Percentiles rank a stretch among this genome's conserved stretches.
phyloP scores from a whole-genome alignment of 2,888 invertebrate genomes.

The Malacosoma neustria region DNA sequence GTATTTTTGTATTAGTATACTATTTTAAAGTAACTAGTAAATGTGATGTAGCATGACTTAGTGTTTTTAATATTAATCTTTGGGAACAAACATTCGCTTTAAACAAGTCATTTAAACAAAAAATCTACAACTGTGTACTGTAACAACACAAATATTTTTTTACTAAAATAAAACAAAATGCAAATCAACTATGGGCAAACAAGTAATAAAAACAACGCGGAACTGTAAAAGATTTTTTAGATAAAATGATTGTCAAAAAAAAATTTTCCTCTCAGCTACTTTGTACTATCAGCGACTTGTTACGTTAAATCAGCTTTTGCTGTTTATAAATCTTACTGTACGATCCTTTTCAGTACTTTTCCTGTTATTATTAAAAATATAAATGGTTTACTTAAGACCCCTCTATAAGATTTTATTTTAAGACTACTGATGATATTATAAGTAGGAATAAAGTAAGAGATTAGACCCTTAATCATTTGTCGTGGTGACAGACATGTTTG shows the following conservation, averaged over 20 bases:
- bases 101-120: neutral
- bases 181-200: neutral
- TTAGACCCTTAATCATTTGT: too few relatives aligned
- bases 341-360: neutral
- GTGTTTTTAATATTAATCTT: neutral
- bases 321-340: neutral
- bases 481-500: too few relatives aligned
- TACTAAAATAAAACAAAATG: neutral
- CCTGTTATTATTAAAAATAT: neutral
- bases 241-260: neutral
- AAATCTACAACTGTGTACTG: too few relatives aligned
- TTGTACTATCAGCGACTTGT: neutral
- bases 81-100: neutral
- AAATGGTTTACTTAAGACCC: neutral
- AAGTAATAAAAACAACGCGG: neutral
- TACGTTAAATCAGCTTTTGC: neutral
- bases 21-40: too few relatives aligned
- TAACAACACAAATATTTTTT: neutral
- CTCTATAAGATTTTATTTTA: constrained; percentile 13
- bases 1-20: neutral
- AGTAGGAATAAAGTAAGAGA: too few relatives aligned
- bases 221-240: neutral
- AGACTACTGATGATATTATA: constrained; percentile 20
- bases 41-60: too few relatives aligned
- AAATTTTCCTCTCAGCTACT: neutral